A percentile compares a stretch with the other conserved stretches of the same genome.
Conservation (phyloP, 2,888 invertebrate genomes). For the Sepioteuthis lessoniana region DNA sequence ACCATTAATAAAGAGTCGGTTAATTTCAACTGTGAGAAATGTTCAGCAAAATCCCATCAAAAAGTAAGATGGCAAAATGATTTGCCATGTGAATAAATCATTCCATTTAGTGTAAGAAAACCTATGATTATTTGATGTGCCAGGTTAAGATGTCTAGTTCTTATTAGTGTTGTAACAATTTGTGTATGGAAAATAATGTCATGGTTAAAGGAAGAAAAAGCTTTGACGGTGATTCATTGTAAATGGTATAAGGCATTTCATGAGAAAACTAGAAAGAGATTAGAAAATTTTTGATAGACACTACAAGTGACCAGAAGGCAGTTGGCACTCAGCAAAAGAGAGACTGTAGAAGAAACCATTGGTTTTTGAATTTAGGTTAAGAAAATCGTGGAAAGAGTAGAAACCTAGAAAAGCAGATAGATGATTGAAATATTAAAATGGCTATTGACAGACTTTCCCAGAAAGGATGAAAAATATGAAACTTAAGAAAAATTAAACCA, state of each 20-base stretch:
- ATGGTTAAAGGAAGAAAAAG: slow-evolving; percentile 6
- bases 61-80: neutral
- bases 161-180: neutral
- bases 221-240: neutral
- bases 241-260: slow-evolving; percentile 16
- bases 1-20: neutral
- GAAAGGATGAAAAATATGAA: neutral
- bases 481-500: no score
- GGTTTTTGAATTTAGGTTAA: neutral
- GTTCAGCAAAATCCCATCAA: neutral
- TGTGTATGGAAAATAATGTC: slow-evolving; percentile 12
- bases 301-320: neutral
- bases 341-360: neutral
- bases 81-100: neutral
- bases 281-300: neutral
- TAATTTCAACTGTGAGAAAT: neutral
- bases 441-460: neutral
- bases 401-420: no score
- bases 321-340: slow-evolving; percentile 15
- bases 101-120: neutral
- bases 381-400: neutral
- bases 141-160: slow-evolving; percentile 1
- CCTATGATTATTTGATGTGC: slow-evolving; percentile 12
- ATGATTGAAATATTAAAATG: neutral
- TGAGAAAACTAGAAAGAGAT: slow-evolving; percentile 7